Evolutionary conservation across 2,888 invertebrate species (phyloP), one percentile per base, ranked within the genome.

Genomic region (Schizotus pectinicornis): DNA sequence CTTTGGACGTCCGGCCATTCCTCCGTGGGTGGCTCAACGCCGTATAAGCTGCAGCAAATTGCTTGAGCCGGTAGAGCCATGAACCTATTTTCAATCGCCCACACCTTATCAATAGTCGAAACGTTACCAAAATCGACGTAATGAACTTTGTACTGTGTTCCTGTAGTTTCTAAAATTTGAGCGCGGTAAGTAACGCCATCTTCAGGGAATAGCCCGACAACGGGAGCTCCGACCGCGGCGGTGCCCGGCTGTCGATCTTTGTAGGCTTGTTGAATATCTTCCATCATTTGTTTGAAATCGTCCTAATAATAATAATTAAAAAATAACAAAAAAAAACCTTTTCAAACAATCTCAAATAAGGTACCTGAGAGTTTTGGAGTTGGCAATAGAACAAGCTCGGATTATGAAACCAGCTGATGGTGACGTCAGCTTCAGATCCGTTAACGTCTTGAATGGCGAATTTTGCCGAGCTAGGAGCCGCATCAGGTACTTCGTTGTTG

Each of bases 101-200:
- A 92, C 14, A 91, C 85, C 67, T 89, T 87, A 41, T 85, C 83
- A 0, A 91, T 87, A 0, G 84, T 79, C 36, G 87, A 85, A 53
- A 84, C 84, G 70, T 91, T 91, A 2, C 92, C 92, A 67, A 89
- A 91, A 77, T 92, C 92, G 0, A 92, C 83, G 71, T 89, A 92
- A 22, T 85, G 83, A 0, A 92, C 88, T 54, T 86, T 83, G 74
- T 86, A 87, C 66, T 86, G 46, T 14, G 42, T 53, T 6, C 66
- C 70, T 2, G 54, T 8, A 2, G 83, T 81, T 2, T 86, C 82
- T 0, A 87, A 73, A 0, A 92, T 80, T 33, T 85, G 84, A 0
- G 89, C 92, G 46, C 92, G 81, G 74, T 92, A 90, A 11, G 91
- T 75, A 1, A 87, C 87, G 7, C 85, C 84, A 69, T 92, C 92